Evolutionary conservation across 2,113 vertebrate species (phyloP), one percentile per base, ranked within the genome.

Genomic region (Strix uralensis): DNA sequence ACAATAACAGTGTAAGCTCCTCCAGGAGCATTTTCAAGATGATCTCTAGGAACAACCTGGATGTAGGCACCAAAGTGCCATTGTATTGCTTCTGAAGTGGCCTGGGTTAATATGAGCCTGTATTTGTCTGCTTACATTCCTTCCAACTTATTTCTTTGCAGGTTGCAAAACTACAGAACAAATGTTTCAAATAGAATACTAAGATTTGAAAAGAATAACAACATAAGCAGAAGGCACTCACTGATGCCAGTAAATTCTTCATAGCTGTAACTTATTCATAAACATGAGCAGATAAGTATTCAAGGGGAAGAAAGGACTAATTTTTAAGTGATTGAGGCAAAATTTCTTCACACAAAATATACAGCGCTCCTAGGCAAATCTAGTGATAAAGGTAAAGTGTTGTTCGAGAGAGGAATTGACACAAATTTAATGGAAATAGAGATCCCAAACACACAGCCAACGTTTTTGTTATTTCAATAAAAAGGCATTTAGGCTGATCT

Each of bases 221-320:
- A 54, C 67, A 72, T 10, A 10, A 88, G 79, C 73, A 86, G 91
- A 91, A 90, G 88, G 77, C 62, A 3, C 73, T 72, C 63, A 7
- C 18, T 65, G 72, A 65, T 81, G 95, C 92, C 92, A 91, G 72
- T 61, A 40, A 89, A 62, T 89, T 83, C 92, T 75, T 81, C 17
- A 2, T 86, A 29, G 46, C 83, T 72, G 77, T 44, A 9, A 52
- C 75, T 94, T 92, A 86, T 95, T 94, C 93, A 92, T 75, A 96
- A 96, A 94, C 86, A 90, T 80, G 93, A 94, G 86, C 65, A 59
- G 71, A 72, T 46, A 72, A 92, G 75, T 58, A 55, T 83, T 86
- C 77, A 54, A 65, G 46, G 81, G 83, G 72, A 88, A 84, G 77
- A 80, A 92, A 86, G 73, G 80, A 81, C 83, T 81, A 52, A 91